These are phyloP conservation scores for Trachemys scripta DNA, from an alignment of 2,113 vertebrate species.

Conservation along the genomic window DNA sequence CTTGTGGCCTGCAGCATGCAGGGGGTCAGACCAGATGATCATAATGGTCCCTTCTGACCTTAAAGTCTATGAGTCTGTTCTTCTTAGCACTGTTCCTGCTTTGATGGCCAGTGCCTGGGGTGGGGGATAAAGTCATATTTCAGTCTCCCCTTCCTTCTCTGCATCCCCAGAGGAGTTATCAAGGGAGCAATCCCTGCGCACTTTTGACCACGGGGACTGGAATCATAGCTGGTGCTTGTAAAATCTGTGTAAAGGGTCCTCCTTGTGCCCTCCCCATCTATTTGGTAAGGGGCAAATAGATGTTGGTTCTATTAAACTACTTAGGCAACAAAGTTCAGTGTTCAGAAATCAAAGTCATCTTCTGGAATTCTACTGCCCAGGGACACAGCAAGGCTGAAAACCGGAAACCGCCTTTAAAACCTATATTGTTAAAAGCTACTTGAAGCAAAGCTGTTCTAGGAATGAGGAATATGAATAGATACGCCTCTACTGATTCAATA, in stretches of 20 bases:
- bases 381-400: background rate
- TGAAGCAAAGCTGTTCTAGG: background rate
- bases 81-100: background rate
- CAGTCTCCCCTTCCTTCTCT: background rate
- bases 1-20: no score
- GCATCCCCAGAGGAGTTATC: background rate
- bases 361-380: background rate
- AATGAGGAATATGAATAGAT: conserved; percentile 13
- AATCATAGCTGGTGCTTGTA: background rate
- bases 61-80: no score
- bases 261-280: background rate
- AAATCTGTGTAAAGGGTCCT: background rate
- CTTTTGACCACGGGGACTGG: background rate
- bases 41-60: no score
- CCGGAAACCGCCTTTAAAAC: background rate
- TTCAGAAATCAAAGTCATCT: background rate
- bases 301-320: background rate
- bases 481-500: background rate
- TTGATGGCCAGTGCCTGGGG: background rate
- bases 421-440: background rate
- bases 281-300: background rate
- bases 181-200: background rate
- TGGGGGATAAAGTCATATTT: background rate
- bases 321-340: background rate
- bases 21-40: no score